These are phyloP conservation scores for Laothoe populi DNA, from an alignment of 2,888 invertebrate genomes.

Conservation along the genomic window DNA sequence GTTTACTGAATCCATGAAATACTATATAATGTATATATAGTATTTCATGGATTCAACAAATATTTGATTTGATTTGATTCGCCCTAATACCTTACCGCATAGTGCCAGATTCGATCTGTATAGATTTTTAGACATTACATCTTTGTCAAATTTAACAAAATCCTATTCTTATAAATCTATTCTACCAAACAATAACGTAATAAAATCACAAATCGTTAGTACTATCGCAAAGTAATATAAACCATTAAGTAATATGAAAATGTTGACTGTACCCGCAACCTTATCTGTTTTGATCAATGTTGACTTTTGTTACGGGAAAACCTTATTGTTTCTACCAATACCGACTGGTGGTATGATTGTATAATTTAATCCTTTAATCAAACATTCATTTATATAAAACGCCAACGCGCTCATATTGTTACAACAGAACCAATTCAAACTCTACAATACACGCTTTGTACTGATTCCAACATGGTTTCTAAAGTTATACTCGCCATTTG, in stretches of 20 bases:
- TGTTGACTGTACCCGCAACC: conserved; percentile 47
- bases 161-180: no score
- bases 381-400: conserved; percentile 68
- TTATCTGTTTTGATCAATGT: conserved; percentile 61
- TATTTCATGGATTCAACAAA: no score
- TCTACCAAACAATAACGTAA: no score
- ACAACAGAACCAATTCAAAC: conserved; percentile 21
- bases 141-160: no score
- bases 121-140: no score
- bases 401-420: conserved; percentile 25
- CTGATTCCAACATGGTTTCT: conserved; percentile 61
- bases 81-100: no score
- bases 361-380: conserved; percentile 55
- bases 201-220: background rate
- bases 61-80: no score
- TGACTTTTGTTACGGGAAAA: conserved; percentile 66
- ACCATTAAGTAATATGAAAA: background rate
- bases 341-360: conserved; percentile 43
- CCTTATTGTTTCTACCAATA: conserved; percentile 55
- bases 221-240: background rate
- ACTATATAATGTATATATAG: no score
- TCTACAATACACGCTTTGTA: conserved; percentile 22
- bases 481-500: conserved; percentile 64
- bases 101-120: no score
- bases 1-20: no score